These are phyloP conservation scores for Drosophila serrata DNA, from an alignment of 1,140 invertebrate genomes.

Conservation along the genomic window DNA sequence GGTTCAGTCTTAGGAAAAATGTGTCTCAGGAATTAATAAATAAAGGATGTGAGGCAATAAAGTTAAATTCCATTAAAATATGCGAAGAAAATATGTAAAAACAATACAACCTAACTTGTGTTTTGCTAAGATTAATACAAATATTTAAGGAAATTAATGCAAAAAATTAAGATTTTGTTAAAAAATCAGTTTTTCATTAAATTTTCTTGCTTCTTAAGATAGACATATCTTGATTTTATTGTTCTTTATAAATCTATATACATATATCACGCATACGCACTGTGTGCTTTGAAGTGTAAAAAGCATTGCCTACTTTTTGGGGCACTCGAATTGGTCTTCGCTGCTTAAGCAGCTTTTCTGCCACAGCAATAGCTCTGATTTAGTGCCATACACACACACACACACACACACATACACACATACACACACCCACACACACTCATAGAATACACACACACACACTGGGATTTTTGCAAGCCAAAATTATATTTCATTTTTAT, in stretches of 20 bases:
- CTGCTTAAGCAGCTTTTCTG: constrained; percentile 25
- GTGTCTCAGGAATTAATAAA: background rate
- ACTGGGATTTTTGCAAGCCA: constrained; percentile 49
- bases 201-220: background rate
- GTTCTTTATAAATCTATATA: background rate
- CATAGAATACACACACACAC: constrained; percentile 9
- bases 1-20: background rate
- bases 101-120: background rate
- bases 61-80: background rate
- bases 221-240: background rate
- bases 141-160: background rate
- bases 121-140: background rate
- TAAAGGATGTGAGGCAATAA: background rate
- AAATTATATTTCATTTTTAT: constrained; percentile 78
- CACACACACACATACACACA: background rate
- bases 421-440: background rate
- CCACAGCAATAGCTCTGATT: constrained; percentile 59
- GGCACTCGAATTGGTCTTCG: constrained; percentile 15
- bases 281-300: background rate
- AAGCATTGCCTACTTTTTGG: constrained; percentile 45
- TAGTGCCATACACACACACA: constrained; percentile 13
- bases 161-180: background rate
- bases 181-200: background rate
- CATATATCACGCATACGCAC: constrained; percentile 24
- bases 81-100: background rate